Base-by-base conservation (phyloP, 2,113 vertebrate genomes). In the Scalopus aquaticus region DNA sequence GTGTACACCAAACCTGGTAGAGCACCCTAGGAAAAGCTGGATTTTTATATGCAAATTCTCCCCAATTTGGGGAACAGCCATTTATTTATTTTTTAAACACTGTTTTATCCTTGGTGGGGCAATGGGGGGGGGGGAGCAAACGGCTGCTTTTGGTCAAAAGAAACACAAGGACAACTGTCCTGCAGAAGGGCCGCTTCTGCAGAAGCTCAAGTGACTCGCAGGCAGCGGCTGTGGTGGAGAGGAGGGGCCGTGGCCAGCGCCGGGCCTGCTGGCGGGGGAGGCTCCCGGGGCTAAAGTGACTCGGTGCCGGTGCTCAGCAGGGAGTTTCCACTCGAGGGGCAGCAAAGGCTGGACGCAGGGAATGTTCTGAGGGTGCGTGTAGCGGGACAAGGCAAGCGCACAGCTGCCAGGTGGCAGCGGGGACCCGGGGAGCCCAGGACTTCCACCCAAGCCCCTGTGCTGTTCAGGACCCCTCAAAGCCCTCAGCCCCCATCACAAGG, bases 331-430 rank as follows among this genome's bases (percentile, higher is more conserved):
- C 51, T 6, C 16, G 79, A 72, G 37, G 24, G 56, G 20, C 9
- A 10, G 78, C 67, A 42, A 78, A 8, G 5, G 26, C 39, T 0
- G 2, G 16, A 2, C 2, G 7, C 39, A 26, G 28, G 19, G 6
- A 8, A 44, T 7, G 35, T 1, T 0, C 0, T 0, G 10, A 2
- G 16, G 22, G 35, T 12, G 72, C 4, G 20, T 28, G n/a, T 24
- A n/a, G 1, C 13, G 0, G 3, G 9, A 15, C 49, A 20, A 3
- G 62, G 30, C 1, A 6, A 6, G 6, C 49, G 15, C 35, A 17
- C 60, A 54, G 2, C 6, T 7, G 24, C 49, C 22, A 9, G 0
- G 8, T 5, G 16, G 37, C 9, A 30, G 30, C 35, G 2, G 0
- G 37, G 6, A 7, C 0, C 0, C 5, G 16, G 44, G 26, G 26